These are phyloP conservation scores for Cheiracanthium punctorium DNA, from an alignment of 2,888 invertebrate genomes.

Conservation along the genomic window DNA sequence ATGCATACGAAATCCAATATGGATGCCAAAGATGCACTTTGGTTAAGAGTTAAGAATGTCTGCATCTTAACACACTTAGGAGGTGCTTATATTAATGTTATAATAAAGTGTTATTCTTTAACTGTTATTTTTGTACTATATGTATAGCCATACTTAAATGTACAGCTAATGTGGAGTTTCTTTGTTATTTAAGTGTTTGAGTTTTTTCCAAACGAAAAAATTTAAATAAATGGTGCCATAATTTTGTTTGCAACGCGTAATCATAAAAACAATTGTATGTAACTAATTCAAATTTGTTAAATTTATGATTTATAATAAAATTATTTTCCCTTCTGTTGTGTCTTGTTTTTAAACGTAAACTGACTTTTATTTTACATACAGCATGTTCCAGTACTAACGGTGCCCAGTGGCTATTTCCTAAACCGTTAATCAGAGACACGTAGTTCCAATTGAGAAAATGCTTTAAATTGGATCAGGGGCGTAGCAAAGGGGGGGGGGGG, in stretches of 20 bases:
- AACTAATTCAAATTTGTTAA: conserved; percentile 10
- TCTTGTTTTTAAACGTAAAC: too few species aligned
- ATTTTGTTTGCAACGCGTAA: conserved; percentile 7
- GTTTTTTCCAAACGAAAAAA: background rate
- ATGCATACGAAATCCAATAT: background rate
- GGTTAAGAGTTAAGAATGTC: background rate
- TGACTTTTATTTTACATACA: too few species aligned
- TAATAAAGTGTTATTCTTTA: conserved; percentile 32
- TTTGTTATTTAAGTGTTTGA: conserved; percentile 12
- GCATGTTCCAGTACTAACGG: too few species aligned
- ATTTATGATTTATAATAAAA: conserved; percentile 19
- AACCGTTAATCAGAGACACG: too few species aligned
- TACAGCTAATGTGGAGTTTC: conserved; percentile 38
- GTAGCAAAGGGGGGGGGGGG: too few species aligned
- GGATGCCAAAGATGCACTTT: background rate
- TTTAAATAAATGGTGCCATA: conserved; percentile 28
- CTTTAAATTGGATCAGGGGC: too few species aligned
- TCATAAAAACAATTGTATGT: background rate
- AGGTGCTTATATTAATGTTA: conserved; percentile 32
- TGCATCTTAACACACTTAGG: conserved; percentile 4
- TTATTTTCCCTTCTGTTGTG: conserved; percentile 3
- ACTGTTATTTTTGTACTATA: conserved; percentile 65
- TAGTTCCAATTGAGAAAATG: too few species aligned
- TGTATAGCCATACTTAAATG: conserved; percentile 51
- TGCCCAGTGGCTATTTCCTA: too few species aligned